Conservation (phyloP, 92 coral and sea anemone genomes). For the Meandrina meandrites region DNA sequence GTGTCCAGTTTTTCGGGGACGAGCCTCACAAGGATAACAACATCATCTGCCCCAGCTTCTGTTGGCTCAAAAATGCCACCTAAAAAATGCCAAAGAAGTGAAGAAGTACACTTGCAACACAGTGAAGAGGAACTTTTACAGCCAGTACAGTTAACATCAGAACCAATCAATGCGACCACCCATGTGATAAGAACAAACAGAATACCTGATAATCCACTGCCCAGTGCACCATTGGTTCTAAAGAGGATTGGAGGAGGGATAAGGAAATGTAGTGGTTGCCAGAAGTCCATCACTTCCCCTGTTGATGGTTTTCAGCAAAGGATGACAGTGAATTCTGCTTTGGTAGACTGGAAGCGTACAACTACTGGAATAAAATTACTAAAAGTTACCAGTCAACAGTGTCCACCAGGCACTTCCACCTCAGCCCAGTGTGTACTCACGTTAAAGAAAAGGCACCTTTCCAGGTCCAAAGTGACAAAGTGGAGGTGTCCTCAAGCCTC, state of each 20-base stretch:
- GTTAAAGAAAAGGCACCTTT: constrained; percentile 5
- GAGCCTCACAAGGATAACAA: constrained; percentile 39
- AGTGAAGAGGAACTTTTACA: not conserved
- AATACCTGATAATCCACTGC: constrained; percentile 41
- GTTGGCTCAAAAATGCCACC: constrained; percentile 45
- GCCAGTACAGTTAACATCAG: constrained; percentile 18
- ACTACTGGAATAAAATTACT: constrained; percentile 26
- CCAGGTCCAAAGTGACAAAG: constrained; percentile 10
- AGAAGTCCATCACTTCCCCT: constrained; percentile 27
- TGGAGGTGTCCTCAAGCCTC: constrained; percentile 5
- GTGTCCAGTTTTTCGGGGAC: constrained; percentile 30
- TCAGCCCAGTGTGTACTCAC: constrained; percentile 37
- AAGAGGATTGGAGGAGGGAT: constrained; percentile 34
- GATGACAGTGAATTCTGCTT: constrained; percentile 30
- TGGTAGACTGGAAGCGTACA: constrained; percentile 40
- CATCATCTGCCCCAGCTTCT: constrained; percentile 35
- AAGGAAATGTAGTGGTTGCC: constrained; percentile 42
- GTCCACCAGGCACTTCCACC: constrained; percentile 55
- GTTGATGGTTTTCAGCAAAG: constrained; percentile 26
- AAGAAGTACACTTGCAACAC: constrained; percentile 11
- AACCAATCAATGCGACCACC: constrained; percentile 33
- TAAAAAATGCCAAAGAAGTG: constrained; percentile 32
- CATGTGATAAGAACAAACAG: constrained; percentile 16
- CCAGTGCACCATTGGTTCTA: constrained; percentile 45
- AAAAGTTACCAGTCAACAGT: constrained; percentile 26